Evolutionary conservation across 2,113 vertebrate species (phyloP), one percentile per base, ranked within the genome.

Genomic region (Microcebus tavaratra): DNA sequence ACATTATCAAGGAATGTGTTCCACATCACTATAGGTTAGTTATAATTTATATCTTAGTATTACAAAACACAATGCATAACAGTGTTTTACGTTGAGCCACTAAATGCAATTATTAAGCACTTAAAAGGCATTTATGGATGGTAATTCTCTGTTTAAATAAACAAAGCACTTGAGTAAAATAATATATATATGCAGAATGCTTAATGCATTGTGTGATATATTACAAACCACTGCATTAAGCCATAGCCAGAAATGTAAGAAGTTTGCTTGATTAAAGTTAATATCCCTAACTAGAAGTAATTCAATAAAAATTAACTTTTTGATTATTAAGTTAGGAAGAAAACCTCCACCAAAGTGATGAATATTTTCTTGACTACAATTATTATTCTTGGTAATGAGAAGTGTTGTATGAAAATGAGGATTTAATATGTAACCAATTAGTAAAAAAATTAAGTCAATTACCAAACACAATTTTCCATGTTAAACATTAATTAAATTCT

Each of bases 401-500:
- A 96, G 0, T 90, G 17, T 94, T 97, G 80, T 94, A 96, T 79
- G 95, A 98, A 99, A 98, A 98, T 95, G 65, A 98, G 29, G 65
- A 96, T 97, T 98, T 98, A 98, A 98, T 98, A 98, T 95, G 53
- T 82, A 98, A 97, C 59, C 73, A 98, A 97, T 98, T 98, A 98
- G 61, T 94, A 91, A 97, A 98, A 98, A 97, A 95, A 95, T 94
- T 98, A 98, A 98, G 67, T 88, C 81, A 98, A 98, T 98, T 98
- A 98, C 50, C 11, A 98, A 98, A 96, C 87, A 98, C 63, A 97
- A 93, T 98, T 98, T 98, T 98, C 91, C 95, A 65, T 94, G 91
- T 98, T 98, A 98, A 98, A 97, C 95, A 88, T 97, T 98, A 98
- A 98, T 98, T 98, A 98, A 98, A 98, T 98, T 97, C 90, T 98